Conservation (phyloP, 2,113 vertebrate genomes). For the Urocitellus parryii region DNA sequence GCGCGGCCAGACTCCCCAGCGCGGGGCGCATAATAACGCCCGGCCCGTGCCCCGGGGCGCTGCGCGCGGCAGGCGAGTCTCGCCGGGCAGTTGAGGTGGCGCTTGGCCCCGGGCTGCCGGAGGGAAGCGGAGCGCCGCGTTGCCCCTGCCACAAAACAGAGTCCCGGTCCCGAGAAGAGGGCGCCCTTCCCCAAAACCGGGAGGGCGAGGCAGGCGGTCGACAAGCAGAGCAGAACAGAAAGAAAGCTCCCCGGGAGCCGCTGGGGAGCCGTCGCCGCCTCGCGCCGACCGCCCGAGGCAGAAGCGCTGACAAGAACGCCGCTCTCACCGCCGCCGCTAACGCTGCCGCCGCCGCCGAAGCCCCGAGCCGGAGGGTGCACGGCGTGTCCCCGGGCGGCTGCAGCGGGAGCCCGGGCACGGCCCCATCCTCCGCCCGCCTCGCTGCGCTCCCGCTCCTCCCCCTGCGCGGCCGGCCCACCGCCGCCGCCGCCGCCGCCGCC, state of each 20-base stretch:
- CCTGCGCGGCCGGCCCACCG: conserved; percentile 74
- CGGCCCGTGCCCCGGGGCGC: neutral
- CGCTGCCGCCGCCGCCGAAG: conserved; percentile 67
- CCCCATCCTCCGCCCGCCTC: conserved; percentile 81
- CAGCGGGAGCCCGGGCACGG: conserved; percentile 79
- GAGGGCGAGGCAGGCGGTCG: conserved; percentile 65
- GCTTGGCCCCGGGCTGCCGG: conserved; percentile 58
- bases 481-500: conserved; percentile 59
- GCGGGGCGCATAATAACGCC: conserved; percentile 65
- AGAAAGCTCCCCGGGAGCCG: conserved; percentile 81
- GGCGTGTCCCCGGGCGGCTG: conserved; percentile 79
- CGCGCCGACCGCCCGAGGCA: conserved; percentile 88
- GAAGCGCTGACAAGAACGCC: conserved; percentile 82
- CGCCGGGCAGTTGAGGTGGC: conserved; percentile 65
- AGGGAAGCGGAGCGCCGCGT: conserved; percentile 45
- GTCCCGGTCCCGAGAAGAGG: conserved; percentile 58
- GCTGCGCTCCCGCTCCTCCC: conserved; percentile 74
- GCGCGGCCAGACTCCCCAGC: conserved; percentile 66
- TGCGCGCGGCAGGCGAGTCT: neutral
- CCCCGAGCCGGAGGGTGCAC: conserved; percentile 76
- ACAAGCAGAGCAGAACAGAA: conserved; percentile 71
- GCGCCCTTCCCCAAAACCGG: conserved; percentile 61
- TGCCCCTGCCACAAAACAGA: neutral
- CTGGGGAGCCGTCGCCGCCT: conserved; percentile 88
- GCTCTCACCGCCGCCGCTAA: conserved; percentile 69